Evolutionary conservation across 2,113 vertebrate genomes (phyloP).

Genomic region (Halcyon malimbica): DNA sequence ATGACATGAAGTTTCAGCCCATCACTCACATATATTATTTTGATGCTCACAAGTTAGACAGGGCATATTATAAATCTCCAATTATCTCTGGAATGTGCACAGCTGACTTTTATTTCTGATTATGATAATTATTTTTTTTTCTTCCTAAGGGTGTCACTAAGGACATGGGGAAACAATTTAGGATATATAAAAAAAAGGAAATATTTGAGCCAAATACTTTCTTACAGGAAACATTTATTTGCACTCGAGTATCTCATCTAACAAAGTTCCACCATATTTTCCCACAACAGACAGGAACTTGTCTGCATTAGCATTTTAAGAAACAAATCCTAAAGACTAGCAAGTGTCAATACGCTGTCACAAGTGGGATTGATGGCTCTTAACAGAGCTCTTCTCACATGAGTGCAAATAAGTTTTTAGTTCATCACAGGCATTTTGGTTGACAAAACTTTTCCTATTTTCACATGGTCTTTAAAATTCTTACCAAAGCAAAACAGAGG

Average conservation of each 20-base stretch:
- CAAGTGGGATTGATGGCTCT: constrained; percentile 13
- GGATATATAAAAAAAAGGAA: background rate
- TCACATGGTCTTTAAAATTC: background rate
- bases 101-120: constrained; percentile 54
- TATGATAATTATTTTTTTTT: background rate
- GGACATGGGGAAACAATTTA: constrained; percentile 62
- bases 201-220: constrained; percentile 50
- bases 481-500: background rate
- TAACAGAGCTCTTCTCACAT: constrained; percentile 28
- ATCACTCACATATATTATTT: constrained; percentile 42
- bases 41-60: constrained; percentile 13
- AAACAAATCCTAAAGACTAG: constrained; percentile 40
- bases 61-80: constrained; percentile 28
- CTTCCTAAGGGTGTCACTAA: constrained; percentile 14
- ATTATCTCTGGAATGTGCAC: constrained; percentile 31
- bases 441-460: background rate
- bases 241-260: constrained; percentile 49
- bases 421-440: constrained; percentile 55
- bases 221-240: constrained; percentile 67
- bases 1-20: constrained; percentile 20
- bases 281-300: constrained; percentile 59
- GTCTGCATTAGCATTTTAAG: constrained; percentile 55
- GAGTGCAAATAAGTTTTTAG: constrained; percentile 52
- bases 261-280: constrained; percentile 47
- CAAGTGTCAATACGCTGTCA: constrained; percentile 39